phyloP scores from a whole-genome alignment of 1,140 invertebrate genomes.

The Magallana angulata region DNA sequence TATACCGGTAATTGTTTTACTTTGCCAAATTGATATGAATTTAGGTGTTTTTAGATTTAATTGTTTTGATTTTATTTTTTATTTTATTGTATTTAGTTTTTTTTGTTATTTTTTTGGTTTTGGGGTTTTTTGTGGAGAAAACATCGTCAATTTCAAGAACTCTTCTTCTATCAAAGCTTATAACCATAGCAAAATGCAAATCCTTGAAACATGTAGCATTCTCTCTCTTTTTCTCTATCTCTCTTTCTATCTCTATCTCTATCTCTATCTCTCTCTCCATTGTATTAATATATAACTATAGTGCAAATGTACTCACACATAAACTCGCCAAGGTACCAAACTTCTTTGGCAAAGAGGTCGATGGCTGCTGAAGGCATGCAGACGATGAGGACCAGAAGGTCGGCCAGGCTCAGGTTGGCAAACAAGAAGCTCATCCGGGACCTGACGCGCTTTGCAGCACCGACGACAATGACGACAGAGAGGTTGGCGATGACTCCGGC shows the following conservation, averaged over 20 bases:
- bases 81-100: no score
- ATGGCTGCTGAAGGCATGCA: slow-evolving; percentile 92
- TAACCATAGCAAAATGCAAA: no score
- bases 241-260: slow-evolving; percentile 3
- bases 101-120: no score
- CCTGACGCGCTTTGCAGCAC: slow-evolving; percentile 83
- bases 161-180: no score
- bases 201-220: background rate
- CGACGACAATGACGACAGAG: slow-evolving; percentile 64
- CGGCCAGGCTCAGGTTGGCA: slow-evolving; percentile 86
- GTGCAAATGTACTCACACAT: slow-evolving; percentile 85
- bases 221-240: background rate
- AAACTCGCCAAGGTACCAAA: slow-evolving; percentile 88
- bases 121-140: no score
- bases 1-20: no score
- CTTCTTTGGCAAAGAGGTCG: slow-evolving; percentile 87
- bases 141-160: no score
- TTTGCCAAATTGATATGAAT: no score
- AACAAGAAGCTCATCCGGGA: slow-evolving; percentile 92
- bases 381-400: slow-evolving; percentile 90
- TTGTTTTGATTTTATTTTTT: no score
- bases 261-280: background rate
- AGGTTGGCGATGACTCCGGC: slow-evolving; percentile 69
- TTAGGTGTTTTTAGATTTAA: no score
- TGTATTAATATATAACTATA: no score